A percentile compares a stretch with the other conserved stretches of the same genome.
Evolutionary conservation across 1,140 invertebrate species (phyloP).

Genomic region (Liolophura sinensis): DNA sequence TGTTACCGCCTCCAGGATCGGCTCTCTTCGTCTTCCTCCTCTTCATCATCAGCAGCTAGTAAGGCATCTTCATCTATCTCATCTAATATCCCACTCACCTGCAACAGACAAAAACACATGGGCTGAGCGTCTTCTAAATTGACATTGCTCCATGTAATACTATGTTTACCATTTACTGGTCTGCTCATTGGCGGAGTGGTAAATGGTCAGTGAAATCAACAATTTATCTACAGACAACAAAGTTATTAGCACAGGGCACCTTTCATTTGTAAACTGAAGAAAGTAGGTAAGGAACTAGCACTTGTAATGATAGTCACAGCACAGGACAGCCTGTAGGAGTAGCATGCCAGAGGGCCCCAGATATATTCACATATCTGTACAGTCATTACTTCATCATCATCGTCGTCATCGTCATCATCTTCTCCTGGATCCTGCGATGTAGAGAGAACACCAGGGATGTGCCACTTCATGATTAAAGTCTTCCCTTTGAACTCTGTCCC

Average conservation of each 20-base stretch:
- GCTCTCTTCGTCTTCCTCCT: constrained; percentile 65
- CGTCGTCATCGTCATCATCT: constrained; percentile 26
- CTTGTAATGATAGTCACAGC: too few relatives aligned
- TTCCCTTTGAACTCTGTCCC: constrained; percentile 53
- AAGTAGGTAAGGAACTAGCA: too few relatives aligned
- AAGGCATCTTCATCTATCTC: constrained; percentile 52
- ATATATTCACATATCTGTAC: too few relatives aligned
- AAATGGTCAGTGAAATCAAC: neutral
- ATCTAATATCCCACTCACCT: constrained; percentile 18
- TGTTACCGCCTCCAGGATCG: constrained; percentile 64
- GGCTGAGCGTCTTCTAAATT: neutral
- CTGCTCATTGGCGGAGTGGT: neutral
- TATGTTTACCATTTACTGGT: neutral
- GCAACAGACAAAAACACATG: constrained; percentile 4
- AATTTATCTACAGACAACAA: neutral
- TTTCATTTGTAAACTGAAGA: too few relatives aligned
- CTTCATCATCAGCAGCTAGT: constrained; percentile 64
- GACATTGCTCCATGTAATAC: neutral
- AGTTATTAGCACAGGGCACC: neutral
- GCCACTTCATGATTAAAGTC: constrained; percentile 54
- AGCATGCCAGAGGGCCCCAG: too few relatives aligned
- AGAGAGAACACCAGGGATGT: constrained; percentile 32
- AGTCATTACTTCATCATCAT: constrained; percentile 27
- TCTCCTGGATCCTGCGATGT: constrained; percentile 2
- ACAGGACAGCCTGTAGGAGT: too few relatives aligned